Base-by-base conservation (phyloP, 2,888 invertebrate genomes). In the Cephonodes hylas region DNA sequence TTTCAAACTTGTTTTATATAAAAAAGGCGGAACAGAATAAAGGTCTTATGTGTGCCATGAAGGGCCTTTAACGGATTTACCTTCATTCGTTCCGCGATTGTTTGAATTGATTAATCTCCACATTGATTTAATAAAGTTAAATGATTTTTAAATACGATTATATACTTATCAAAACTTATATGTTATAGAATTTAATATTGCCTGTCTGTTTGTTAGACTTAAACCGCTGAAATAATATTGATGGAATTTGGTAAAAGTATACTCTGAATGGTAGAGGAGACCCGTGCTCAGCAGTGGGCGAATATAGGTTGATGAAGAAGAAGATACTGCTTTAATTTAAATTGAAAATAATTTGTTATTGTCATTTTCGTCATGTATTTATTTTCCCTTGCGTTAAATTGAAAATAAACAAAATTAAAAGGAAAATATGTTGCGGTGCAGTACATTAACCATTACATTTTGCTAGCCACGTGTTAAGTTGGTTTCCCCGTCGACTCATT, bases 401-500 rank as follows among this genome's bases (percentile, higher is more conserved):
- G 31, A 18, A 53, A 15, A 48, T 27, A 15, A 48, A 48, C 45
- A 23, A 23, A 8, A 27, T 15, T 18, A 20, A 31, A 31, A 31
- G 53, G 53, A 53, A 53, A 53, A 53, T 18, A 15, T 10, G 10
- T 27, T 25, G 8, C 15, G 27, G 18, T 31, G 10, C 15, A 31
- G 10, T 38, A 38, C n/a, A 0, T n/a, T n/a, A 46, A 22, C 22
- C 31, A 58, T 3, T 20, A 63, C 57, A 18, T 34, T 34, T 46
- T 18, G 59, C 45, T 68, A 66, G 68, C 65, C 64, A 63, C 65
- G 46, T 46, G 15, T 18, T 27, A 2, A 31, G 18, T 31, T 18
- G 53, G 53, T 31, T 53, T 53, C 53, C 27, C 53, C 53, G 31
- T 3, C 31, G 18, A 59, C 15, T 60, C 34, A 48, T 59, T 22